Evolutionary conservation across 1,140 invertebrate species (phyloP).

Genomic region (Proctacanthus coquilletti): DNA sequence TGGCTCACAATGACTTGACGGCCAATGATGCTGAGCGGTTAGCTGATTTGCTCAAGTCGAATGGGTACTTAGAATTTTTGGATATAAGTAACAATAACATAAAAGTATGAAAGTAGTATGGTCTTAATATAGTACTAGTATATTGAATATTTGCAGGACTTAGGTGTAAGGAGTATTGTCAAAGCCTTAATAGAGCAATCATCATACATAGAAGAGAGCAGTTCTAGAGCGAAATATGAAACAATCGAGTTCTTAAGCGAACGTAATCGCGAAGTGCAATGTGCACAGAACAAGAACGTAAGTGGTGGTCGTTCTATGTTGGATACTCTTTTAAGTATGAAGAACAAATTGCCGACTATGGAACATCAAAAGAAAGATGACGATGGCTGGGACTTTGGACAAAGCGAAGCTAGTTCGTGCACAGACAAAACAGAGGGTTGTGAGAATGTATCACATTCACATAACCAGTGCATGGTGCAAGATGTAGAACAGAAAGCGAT

Average conservation of each 20-base stretch:
- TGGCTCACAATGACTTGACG: conserved; percentile 66
- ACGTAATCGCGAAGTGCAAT: too few relatives aligned
- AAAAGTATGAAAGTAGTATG: conserved; percentile 19
- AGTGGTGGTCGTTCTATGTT: conserved; percentile 21
- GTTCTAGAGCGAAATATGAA: too few relatives aligned
- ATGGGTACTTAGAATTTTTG: conserved; percentile 55
- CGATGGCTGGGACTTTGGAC: too few relatives aligned
- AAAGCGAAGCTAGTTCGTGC: too few relatives aligned
- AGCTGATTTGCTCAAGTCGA: conserved; percentile 48
- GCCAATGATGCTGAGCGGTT: conserved; percentile 62
- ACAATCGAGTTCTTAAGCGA: too few relatives aligned
- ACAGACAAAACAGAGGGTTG: too few relatives aligned
- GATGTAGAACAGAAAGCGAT: too few relatives aligned
- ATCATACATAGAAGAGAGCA: conserved; percentile 5
- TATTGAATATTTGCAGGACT: conserved; percentile 37
- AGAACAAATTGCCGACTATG: too few relatives aligned
- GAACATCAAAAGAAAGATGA: too few relatives aligned
- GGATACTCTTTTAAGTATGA: conserved; percentile 24
- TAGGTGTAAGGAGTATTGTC: conserved; percentile 51
- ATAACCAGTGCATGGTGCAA: too few relatives aligned
- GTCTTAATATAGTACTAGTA: not conserved
- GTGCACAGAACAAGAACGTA: too few relatives aligned
- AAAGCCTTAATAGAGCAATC: conserved; percentile 57
- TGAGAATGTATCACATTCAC: too few relatives aligned
- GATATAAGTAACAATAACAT: conserved; percentile 64